phyloP scores from a whole-genome alignment of 2,888 invertebrate species.

The Piscicola geometra region DNA sequence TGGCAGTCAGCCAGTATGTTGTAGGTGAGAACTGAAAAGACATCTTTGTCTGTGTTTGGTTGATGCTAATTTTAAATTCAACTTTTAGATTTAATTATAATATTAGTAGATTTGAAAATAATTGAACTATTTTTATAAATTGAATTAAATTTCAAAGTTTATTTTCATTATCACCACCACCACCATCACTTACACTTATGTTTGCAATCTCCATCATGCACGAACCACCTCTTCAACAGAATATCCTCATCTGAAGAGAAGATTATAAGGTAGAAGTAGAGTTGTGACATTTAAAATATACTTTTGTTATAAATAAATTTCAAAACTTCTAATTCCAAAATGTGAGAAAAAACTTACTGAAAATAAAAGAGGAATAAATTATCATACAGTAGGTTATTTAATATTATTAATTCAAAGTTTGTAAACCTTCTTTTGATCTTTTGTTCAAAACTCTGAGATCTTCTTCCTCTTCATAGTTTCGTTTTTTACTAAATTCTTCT shows the following conservation, averaged over 20 bases:
- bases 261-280: too few relatives aligned
- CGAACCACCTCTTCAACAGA: neutral
- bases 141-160: neutral
- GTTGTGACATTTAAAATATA: too few relatives aligned
- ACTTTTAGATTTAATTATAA: neutral
- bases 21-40: conserved; percentile 52
- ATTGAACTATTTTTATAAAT: neutral
- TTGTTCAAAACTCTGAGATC: too few relatives aligned
- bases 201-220: neutral
- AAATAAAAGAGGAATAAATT: too few relatives aligned
- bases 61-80: neutral
- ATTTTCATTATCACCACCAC: neutral
- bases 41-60: conserved; percentile 36
- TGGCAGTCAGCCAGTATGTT: conserved; percentile 54
- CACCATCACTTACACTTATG: neutral
- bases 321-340: too few relatives aligned
- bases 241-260: neutral
- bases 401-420: too few relatives aligned
- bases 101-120: neutral
- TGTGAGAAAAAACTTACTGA: too few relatives aligned
- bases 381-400: too few relatives aligned
- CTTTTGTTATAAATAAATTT: too few relatives aligned
- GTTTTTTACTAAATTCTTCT: too few relatives aligned
- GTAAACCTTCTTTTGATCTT: too few relatives aligned
- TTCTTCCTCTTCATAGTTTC: too few relatives aligned